Base-by-base conservation (phyloP, 2,797 vertebrate genomes). In the Kryptopterus vitreolus region DNA sequence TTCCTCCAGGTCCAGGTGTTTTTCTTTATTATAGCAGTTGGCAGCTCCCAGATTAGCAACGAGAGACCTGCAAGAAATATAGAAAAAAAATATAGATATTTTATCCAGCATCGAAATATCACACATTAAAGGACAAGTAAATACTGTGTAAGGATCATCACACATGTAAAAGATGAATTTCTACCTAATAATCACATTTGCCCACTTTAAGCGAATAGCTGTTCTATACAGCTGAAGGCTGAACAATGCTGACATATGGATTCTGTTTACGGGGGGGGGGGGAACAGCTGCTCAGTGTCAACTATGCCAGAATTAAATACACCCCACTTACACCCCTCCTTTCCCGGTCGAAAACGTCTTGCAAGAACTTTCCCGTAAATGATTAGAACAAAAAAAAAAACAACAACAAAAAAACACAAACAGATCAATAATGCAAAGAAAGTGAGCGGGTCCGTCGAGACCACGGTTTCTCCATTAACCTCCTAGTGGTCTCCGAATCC, bases 11-110 rank as follows among this genome's bases (percentile, higher is more conserved):
- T 99, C 98, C 86, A 99, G 95, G 91, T 99, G 98, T 74, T 97
- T 96, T 48, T 98, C 95, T 84, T 96, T 99, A 87, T 98, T 97
- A 87, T 99, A 99, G 87, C 96, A 97, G 90, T 99, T 99, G 85
- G 98, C 98, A 85, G 98, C 98, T 83, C 97, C 98, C 0, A 99
- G 94, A 89, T 99, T 96, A 82, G 98, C 98, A 24, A 99, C 92
- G 78, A 99, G 94, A 87, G 98, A 99, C 90, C 98, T 99, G 90
- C 81, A 91, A 89, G 65, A 70, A 82, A 71, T 4, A 38, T 1
- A 29, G 13, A 77, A 38, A 55, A 66, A 50, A 48, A 35, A 53
- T 9, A 43, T 43, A 43, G 6, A 43, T 43, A 43, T 55, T 57
- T 35, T n/a, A 43, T 9, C 62, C 33, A 22, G 61, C 61, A 20